Percentiles rank a stretch among this genome's conserved stretches.
Evolutionary conservation across 2,888 invertebrate species (phyloP).

Genomic region (Cryptocephalus moraei): DNA sequence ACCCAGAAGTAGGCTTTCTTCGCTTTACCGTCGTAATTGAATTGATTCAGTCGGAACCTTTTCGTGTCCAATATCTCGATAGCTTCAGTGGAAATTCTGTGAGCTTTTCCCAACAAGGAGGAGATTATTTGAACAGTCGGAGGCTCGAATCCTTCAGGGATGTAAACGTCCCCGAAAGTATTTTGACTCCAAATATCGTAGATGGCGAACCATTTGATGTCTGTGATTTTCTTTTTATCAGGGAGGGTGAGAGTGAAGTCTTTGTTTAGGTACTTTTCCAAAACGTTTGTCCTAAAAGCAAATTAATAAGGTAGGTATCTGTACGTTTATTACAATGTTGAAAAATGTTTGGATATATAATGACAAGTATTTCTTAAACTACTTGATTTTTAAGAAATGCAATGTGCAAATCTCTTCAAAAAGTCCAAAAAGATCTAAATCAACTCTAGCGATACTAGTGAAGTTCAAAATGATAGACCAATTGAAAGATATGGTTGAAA

Average conservation of each 20-base stretch:
- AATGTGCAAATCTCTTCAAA: too few species aligned
- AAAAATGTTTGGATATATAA: too few species aligned
- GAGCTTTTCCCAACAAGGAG: conserved; percentile 47
- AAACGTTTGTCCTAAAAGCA: conserved; percentile 68
- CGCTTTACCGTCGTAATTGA: conserved; percentile 68
- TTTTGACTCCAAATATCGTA: conserved; percentile 82
- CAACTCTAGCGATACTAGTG: too few species aligned
- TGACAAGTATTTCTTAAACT: too few species aligned
- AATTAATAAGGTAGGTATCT: too few species aligned
- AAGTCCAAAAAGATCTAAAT: too few species aligned
- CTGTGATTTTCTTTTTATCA: conserved; percentile 75
- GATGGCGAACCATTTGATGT: conserved; percentile 81
- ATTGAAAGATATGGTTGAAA: too few species aligned
- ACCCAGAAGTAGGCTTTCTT: conserved; percentile 78
- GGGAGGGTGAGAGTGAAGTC: conserved; percentile 74
- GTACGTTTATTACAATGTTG: too few species aligned
- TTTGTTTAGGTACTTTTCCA: conserved; percentile 76
- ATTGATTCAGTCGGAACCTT: conserved; percentile 64
- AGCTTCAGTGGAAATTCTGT: conserved; percentile 61
- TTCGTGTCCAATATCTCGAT: conserved; percentile 72
- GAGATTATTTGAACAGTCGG: conserved; percentile 59
- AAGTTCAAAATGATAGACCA: too few species aligned
- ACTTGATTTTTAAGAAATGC: too few species aligned
- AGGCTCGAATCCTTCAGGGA: conserved; percentile 84
- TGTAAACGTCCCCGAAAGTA: conserved; percentile 80